A percentile compares a stretch with the other conserved stretches of the same genome.
Conservation (phyloP, 1,140 invertebrate genomes). For the Drosophila lacteicornis region DNA sequence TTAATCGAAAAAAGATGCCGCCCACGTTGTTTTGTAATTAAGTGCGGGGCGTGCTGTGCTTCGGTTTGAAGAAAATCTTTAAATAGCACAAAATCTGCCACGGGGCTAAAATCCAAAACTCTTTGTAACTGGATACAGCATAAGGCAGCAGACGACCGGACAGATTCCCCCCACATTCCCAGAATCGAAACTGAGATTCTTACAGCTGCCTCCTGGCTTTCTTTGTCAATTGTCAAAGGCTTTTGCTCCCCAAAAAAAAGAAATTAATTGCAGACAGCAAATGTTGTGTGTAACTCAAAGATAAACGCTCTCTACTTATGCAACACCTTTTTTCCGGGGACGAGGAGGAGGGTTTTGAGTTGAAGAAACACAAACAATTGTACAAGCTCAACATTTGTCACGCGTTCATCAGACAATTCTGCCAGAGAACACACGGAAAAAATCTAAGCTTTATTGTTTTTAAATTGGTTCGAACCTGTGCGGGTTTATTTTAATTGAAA, state of each 20-base stretch:
- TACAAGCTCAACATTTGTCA: conserved; percentile 77
- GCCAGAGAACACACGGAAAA: conserved; percentile 18
- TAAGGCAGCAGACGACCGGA: background rate
- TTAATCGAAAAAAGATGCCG: conserved; percentile 80
- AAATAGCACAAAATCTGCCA: conserved; percentile 32
- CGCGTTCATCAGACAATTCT: conserved; percentile 53
- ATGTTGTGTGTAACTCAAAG: conserved; percentile 70
- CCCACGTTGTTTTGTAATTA: conserved; percentile 69
- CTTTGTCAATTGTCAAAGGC: conserved; percentile 52
- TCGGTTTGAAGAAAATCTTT: conserved; percentile 27
- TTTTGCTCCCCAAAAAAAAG: conserved; percentile 34
- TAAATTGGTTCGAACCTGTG: no score
- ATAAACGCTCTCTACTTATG: conserved; percentile 70
- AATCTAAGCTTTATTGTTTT: background rate
- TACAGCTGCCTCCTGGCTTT: conserved; percentile 18
- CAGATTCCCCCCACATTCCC: background rate
- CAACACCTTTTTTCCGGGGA: conserved; percentile 49
- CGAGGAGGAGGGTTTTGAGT: background rate
- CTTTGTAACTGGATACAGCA: conserved; percentile 41
- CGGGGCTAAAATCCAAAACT: conserved; percentile 13
- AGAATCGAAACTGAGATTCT: conserved; percentile 30
- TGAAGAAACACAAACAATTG: conserved; percentile 53
- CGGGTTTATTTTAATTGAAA: no score
- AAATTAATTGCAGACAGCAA: conserved; percentile 76
- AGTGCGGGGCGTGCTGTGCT: conserved; percentile 63